Conservation (phyloP, 2,888 invertebrate genomes). For the Diloba caeruleocephala region DNA sequence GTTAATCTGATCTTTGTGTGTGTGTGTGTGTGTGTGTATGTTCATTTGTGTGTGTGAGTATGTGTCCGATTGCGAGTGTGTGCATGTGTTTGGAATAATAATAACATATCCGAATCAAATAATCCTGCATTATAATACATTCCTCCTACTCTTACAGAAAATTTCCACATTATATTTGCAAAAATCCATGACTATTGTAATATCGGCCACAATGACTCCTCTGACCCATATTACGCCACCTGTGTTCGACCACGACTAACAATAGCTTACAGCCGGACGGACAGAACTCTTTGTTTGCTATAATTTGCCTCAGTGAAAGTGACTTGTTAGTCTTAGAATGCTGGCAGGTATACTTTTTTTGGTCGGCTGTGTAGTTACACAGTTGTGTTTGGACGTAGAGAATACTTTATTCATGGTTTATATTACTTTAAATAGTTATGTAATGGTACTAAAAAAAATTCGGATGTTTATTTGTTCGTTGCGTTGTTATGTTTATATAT, state of each 20-base stretch:
- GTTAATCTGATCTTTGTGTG: too few relatives aligned
- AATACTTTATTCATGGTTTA: slow-evolving; percentile 29
- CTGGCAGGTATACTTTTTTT: slow-evolving; percentile 25
- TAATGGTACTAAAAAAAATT: slow-evolving; percentile 6
- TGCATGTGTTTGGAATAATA: too few relatives aligned
- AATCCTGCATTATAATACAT: too few relatives aligned
- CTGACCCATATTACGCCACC: slow-evolving; percentile 45
- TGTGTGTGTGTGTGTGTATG: too few relatives aligned
- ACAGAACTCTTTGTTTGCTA: slow-evolving; percentile 43
- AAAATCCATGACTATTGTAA: slow-evolving; percentile 19
- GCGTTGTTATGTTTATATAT: slow-evolving; percentile 5
- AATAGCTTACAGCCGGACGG: slow-evolving; percentile 36
- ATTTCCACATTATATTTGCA: slow-evolving; percentile 6
- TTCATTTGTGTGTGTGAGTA: too few relatives aligned
- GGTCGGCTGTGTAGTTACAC: slow-evolving; percentile 32
- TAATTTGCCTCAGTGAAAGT: slow-evolving; percentile 54
- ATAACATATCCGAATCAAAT: too few relatives aligned
- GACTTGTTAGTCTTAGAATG: slow-evolving; percentile 28
- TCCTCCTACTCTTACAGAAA: too few relatives aligned
- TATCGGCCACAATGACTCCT: slow-evolving; percentile 11
- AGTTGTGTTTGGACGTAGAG: slow-evolving; percentile 24
- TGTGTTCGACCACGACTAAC: slow-evolving; percentile 28
- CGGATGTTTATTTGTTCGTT: slow-evolving; percentile 1
- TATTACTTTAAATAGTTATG: slow-evolving; percentile 39
- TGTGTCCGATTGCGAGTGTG: too few relatives aligned